Conservation (phyloP, 2,888 invertebrate genomes). For the Petrophora chlorosata region DNA sequence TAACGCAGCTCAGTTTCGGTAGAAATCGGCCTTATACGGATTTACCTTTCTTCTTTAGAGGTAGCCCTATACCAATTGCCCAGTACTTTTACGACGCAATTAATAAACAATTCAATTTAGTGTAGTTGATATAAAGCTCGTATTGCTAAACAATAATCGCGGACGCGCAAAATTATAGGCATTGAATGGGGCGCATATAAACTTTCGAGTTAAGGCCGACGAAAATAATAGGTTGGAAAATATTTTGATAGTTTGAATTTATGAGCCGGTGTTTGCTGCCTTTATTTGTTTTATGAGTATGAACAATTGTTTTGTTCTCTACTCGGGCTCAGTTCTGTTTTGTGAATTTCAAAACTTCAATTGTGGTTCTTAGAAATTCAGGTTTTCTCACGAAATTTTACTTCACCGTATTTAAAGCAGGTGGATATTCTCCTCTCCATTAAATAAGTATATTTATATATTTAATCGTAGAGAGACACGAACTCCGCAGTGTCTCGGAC, state of each 20-base stretch:
- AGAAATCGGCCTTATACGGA: too few relatives aligned
- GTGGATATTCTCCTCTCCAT: too few relatives aligned
- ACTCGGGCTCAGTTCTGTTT: too few relatives aligned
- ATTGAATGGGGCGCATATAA: constrained; percentile 46
- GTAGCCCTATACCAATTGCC: not conserved
- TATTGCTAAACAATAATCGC: constrained; percentile 57
- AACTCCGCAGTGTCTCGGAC: too few relatives aligned
- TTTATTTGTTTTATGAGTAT: constrained; percentile 32
- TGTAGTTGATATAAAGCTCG: constrained; percentile 53
- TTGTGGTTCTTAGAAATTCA: too few relatives aligned
- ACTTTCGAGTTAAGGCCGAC: constrained; percentile 49
- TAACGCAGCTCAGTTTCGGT: too few relatives aligned
- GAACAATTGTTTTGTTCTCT: not conserved
- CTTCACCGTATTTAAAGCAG: too few relatives aligned
- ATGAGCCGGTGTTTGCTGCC: constrained; percentile 3
- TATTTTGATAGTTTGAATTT: constrained; percentile 24
- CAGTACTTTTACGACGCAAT: constrained; percentile 52
- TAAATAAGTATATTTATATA: too few relatives aligned
- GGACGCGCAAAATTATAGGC: constrained; percentile 53
- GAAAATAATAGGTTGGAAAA: constrained; percentile 48
- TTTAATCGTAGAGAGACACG: too few relatives aligned
- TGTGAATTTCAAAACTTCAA: too few relatives aligned
- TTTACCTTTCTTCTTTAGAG: too few relatives aligned
- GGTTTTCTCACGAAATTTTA: too few relatives aligned
- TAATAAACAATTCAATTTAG: constrained; percentile 60